Percentiles rank a stretch among this genome's conserved stretches.
Conservation (phyloP, 2,113 vertebrate genomes). For the Nipponia nippon region DNA sequence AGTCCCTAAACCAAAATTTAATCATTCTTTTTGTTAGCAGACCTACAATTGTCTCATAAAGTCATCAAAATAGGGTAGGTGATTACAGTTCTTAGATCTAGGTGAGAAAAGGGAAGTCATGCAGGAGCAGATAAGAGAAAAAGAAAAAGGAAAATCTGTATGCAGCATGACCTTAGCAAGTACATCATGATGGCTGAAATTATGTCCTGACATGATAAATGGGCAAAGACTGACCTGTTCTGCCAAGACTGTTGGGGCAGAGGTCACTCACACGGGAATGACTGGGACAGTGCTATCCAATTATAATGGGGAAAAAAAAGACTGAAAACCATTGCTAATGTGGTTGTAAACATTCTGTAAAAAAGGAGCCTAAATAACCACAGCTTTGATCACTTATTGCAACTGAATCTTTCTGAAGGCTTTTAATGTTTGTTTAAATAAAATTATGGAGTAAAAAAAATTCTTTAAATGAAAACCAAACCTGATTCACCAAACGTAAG, state of each 20-base stretch:
- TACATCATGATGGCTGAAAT: background rate
- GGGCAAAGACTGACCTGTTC: background rate
- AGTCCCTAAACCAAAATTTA: background rate
- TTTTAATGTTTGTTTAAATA: conserved; percentile 57
- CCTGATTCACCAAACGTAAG: background rate
- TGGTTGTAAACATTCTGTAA: conserved; percentile 14
- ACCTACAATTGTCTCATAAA: background rate
- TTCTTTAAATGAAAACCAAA: conserved; percentile 66
- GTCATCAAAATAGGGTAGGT: background rate
- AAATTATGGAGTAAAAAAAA: background rate
- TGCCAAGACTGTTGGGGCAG: background rate
- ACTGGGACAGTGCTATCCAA: background rate
- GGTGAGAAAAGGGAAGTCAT: background rate
- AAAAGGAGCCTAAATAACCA: conserved; percentile 34
- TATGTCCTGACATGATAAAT: background rate
- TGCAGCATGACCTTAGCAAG: background rate
- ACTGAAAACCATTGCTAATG: conserved; percentile 40
- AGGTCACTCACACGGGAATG: background rate
- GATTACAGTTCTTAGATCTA: background rate
- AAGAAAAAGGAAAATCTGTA: background rate
- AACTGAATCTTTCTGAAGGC: conserved; percentile 7
- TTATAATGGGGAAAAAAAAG: background rate
- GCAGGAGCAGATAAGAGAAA: background rate
- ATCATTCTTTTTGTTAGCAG: background rate
- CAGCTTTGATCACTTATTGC: conserved; percentile 49